Conservation (phyloP, 2,888 invertebrate species). For the Drosophila cracens region DNA sequence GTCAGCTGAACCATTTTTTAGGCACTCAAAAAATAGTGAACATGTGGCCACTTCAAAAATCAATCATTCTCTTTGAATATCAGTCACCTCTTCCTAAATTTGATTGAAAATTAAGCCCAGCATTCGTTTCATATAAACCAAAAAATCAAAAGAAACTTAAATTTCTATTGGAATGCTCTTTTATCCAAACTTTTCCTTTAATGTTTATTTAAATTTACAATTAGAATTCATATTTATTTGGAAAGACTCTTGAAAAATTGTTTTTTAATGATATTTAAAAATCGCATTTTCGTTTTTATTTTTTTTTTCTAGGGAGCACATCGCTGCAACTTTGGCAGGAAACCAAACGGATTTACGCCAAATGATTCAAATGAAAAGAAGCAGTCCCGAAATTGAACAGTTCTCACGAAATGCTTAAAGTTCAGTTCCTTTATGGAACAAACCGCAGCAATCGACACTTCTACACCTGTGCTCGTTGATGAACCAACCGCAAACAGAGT, state of each 20-base stretch:
- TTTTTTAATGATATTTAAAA: not conserved
- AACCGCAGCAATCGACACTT: slow-evolving; percentile 48
- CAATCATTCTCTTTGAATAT: not conserved
- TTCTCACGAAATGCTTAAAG: slow-evolving; percentile 20
- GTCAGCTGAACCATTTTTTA: slow-evolving; percentile 41
- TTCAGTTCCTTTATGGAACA: not conserved
- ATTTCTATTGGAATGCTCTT: not conserved
- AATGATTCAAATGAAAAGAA: not conserved
- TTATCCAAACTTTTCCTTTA: accelerated
- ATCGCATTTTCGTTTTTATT: not conserved
- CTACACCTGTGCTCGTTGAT: slow-evolving; percentile 58
- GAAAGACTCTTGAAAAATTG: not conserved
- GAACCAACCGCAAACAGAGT: slow-evolving; percentile 25
- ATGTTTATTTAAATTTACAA: not conserved
- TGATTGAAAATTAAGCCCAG: not conserved
- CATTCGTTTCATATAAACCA: not conserved
- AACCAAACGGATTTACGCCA: not conserved
- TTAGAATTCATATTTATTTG: not conserved
- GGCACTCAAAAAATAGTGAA: slow-evolving; percentile 19
- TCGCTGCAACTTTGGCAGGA: not conserved
- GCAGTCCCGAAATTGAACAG: not conserved
- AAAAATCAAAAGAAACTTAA: not conserved
- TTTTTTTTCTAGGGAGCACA: not conserved
- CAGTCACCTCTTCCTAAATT: not conserved
- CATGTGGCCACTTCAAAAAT: slow-evolving; percentile 44